phyloP scores from a whole-genome alignment of 2,888 invertebrate genomes.

The Polyommatus icarus region DNA sequence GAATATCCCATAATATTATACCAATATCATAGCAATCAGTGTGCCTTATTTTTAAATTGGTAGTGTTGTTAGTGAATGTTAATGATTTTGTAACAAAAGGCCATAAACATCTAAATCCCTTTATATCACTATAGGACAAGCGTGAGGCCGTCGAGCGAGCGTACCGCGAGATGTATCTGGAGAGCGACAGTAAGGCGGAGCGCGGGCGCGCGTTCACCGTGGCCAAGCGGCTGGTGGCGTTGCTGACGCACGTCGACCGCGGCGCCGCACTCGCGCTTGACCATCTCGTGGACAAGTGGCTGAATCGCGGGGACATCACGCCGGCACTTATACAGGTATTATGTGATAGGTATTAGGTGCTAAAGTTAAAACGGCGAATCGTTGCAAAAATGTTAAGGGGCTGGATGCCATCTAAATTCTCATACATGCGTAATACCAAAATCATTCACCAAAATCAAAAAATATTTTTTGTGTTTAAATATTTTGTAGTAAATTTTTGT shows the following conservation, averaged over 20 bases:
- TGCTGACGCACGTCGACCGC: constrained; percentile 59
- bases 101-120: not conserved
- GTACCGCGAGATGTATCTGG: constrained; percentile 86
- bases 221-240: constrained; percentile 56
- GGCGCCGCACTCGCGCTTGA: constrained; percentile 69
- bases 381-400: no score
- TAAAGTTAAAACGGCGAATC: no score
- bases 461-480: no score
- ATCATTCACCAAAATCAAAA: no score
- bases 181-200: constrained; percentile 72
- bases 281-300: constrained; percentile 68
- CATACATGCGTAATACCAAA: no score
- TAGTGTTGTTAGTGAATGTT: no score
- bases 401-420: no score
- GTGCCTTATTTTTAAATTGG: no score
- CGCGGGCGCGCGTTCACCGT: constrained; percentile 67
- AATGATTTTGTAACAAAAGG: no score
- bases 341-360: constrained; percentile 51
- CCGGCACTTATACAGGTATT: constrained; percentile 71
- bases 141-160: constrained; percentile 88
- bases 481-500: no score
- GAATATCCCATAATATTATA: no score
- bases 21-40: no score
- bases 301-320: constrained; percentile 65
- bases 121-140: constrained; percentile 65